phyloP scores from a whole-genome alignment of 1,140 invertebrate species.

The Drosophila lini region DNA sequence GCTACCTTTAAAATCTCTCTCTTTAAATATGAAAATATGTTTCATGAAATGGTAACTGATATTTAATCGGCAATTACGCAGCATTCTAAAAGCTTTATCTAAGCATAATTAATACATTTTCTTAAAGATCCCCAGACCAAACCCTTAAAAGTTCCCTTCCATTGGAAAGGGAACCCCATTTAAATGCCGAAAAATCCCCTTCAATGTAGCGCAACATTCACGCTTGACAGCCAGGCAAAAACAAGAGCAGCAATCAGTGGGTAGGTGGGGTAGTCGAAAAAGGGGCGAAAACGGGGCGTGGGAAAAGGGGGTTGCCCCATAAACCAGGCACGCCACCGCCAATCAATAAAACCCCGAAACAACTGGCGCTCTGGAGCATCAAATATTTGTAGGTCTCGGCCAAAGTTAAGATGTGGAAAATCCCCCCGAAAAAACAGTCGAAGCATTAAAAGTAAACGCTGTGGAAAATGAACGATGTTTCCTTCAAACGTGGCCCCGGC shows the following conservation, averaged over 20 bases:
- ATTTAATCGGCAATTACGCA: constrained; percentile 2
- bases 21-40: background rate
- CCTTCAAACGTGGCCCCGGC: constrained; percentile 48
- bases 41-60: background rate
- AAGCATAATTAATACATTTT: constrained; percentile 16
- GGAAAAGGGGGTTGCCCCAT: constrained; percentile 41
- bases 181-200: constrained; percentile 66
- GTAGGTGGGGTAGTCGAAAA: background rate
- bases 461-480: constrained; percentile 71
- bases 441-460: constrained; percentile 80
- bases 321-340: constrained; percentile 69
- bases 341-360: constrained; percentile 71
- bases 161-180: constrained; percentile 42
- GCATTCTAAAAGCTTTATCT: background rate
- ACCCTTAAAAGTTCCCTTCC: background rate
- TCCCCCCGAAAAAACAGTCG: constrained; percentile 56
- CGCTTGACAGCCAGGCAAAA: constrained; percentile 52
- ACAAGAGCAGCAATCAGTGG: constrained; percentile 38
- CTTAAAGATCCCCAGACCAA: constrained; percentile 1
- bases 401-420: constrained; percentile 82
- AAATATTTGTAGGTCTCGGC: constrained; percentile 78
- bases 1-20: too few relatives aligned
- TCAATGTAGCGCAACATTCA: constrained; percentile 59
- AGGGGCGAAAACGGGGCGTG: background rate
- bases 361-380: constrained; percentile 68